phyloP scores from a whole-genome alignment of 2,888 invertebrate genomes.

The Ypsolopha scabrella region DNA sequence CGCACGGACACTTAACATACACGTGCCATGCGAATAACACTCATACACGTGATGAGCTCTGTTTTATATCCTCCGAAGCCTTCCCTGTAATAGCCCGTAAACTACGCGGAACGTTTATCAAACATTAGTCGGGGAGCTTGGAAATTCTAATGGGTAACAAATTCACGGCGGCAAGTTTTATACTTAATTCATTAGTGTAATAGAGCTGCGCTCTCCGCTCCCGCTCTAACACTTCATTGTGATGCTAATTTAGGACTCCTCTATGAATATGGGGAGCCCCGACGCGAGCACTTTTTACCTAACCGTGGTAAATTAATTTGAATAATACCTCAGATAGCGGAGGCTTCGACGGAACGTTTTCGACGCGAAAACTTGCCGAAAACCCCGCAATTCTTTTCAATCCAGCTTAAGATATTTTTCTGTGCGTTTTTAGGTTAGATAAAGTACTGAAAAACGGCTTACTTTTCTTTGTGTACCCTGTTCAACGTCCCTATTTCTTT shows the following conservation, averaged over 20 bases:
- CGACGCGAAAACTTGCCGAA: slow-evolving; percentile 41
- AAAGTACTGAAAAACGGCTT: slow-evolving; percentile 26
- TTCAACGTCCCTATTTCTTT: slow-evolving; percentile 14
- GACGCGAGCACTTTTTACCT: slow-evolving; percentile 62
- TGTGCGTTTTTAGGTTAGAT: slow-evolving; percentile 44
- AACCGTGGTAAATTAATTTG: slow-evolving; percentile 64
- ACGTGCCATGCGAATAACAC: slow-evolving; percentile 21
- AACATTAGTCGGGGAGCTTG: slow-evolving; percentile 9
- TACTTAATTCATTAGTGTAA: slow-evolving; percentile 59
- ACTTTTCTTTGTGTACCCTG: slow-evolving; percentile 19
- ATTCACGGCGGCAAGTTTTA: slow-evolving; percentile 47
- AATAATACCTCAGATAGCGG: slow-evolving; percentile 64
- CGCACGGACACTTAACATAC: slow-evolving; percentile 43
- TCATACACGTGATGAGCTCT: not conserved
- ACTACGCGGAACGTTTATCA: slow-evolving; percentile 1
- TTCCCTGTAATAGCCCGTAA: not conserved
- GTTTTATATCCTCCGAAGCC: not conserved
- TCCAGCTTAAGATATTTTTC: slow-evolving; percentile 28
- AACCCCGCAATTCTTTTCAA: slow-evolving; percentile 35
- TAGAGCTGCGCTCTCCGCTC: slow-evolving; percentile 54
- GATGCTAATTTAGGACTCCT: slow-evolving; percentile 65
- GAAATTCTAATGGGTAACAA: slow-evolving; percentile 35
- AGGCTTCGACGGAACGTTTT: slow-evolving; percentile 46
- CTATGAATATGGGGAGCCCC: slow-evolving; percentile 61
- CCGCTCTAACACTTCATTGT: slow-evolving; percentile 64